These are phyloP conservation scores for Ophiothrix spiculata DNA, from an alignment of 35 echinoderm and acorn worm genomes.

Conservation along the genomic window DNA sequence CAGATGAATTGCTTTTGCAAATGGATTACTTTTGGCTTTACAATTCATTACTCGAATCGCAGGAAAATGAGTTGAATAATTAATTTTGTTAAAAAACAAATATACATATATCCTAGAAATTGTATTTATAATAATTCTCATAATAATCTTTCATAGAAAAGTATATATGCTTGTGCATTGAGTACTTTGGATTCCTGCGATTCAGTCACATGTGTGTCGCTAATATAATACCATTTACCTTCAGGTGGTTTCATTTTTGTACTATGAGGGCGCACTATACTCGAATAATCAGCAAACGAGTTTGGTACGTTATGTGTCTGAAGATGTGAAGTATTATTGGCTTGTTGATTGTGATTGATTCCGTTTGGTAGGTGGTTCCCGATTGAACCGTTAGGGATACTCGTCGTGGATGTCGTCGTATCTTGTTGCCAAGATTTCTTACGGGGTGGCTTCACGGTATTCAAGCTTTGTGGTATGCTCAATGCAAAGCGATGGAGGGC, in stretches of 20 bases:
- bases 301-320: not conserved
- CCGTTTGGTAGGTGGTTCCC: conserved; percentile 19
- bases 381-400: conserved; percentile 26
- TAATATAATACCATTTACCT: conserved; percentile 97
- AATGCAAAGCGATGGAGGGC: conserved; percentile 51
- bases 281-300: not conserved
- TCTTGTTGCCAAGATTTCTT: conserved; percentile 18
- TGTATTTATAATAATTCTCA: too few relatives aligned
- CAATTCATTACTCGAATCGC: too few relatives aligned
- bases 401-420: conserved; percentile 17
- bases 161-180: conserved; percentile 83
- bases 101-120: too few relatives aligned
- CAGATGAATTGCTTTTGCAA: too few relatives aligned
- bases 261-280: not conserved
- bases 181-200: conserved; percentile 80
- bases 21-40: too few relatives aligned
- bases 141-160: conserved; percentile 89
- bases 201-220: conserved; percentile 94
- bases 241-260: conserved; percentile 32
- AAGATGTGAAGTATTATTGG: not conserved
- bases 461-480: conserved; percentile 58
- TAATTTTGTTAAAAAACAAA: too few relatives aligned
- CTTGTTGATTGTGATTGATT: not conserved
- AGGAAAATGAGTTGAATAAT: too few relatives aligned
- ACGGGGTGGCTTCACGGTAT: conserved; percentile 47